These are phyloP conservation scores for Sitophilus oryzae DNA, from an alignment of 1,140 invertebrate genomes.

Conservation along the genomic window DNA sequence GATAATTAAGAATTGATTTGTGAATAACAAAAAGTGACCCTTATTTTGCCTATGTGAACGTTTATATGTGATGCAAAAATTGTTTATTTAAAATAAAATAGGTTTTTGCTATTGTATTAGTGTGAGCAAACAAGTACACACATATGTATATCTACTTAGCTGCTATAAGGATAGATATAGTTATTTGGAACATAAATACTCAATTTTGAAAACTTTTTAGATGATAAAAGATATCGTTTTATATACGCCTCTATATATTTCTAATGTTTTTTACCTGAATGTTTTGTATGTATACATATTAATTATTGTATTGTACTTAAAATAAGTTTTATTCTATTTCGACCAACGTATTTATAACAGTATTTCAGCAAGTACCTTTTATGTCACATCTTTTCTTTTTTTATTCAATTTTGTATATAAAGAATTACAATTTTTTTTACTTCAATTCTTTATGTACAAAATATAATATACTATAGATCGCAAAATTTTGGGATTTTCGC, in stretches of 20 bases:
- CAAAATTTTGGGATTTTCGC: constrained; percentile 3
- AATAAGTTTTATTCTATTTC: constrained; percentile 21
- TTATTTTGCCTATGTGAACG: constrained; percentile 23
- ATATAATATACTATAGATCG: neutral
- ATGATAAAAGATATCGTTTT: constrained; percentile 16
- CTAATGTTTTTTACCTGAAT: constrained; percentile 39
- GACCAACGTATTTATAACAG: constrained; percentile 35
- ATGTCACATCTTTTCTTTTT: neutral
- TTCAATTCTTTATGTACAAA: neutral
- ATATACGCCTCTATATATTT: constrained; percentile 30
- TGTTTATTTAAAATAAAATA: constrained; percentile 9
- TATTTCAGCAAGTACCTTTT: constrained; percentile 31
- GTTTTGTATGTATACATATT: constrained; percentile 34
- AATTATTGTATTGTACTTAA: constrained; percentile 25
- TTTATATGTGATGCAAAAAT: constrained; percentile 22
- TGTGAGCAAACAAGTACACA: neutral
- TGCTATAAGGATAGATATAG: too few species aligned
- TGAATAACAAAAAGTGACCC: constrained; percentile 9
- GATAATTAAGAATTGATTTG: too few species aligned
- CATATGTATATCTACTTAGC: neutral
- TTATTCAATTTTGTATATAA: too few species aligned
- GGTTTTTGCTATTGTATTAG: neutral
- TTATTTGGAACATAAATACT: neutral
- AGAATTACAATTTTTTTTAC: neutral
- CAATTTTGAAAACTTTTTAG: constrained; percentile 5